Evolutionary conservation across 2,797 vertebrate genomes (phyloP), one percentile per base, ranked within the genome.

Genomic region (Pipistrellus kuhlii): DNA sequence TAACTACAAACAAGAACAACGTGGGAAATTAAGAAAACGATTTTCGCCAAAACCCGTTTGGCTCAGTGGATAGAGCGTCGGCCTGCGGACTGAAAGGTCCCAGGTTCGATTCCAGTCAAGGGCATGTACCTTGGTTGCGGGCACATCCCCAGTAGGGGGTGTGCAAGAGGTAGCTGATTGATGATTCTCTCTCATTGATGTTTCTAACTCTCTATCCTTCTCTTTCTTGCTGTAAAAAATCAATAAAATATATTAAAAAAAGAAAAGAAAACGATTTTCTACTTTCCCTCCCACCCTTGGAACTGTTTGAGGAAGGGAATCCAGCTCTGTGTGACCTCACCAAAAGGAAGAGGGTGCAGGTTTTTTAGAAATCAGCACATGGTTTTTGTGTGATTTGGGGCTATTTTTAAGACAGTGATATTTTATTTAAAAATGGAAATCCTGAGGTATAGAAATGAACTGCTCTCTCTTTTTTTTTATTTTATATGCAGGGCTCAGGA

Each of bases 401-500:
- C 72, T 92, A 55, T 96, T 95, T 96, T 96, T 89, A 94, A 96
- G 92, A 86, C 72, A 88, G 32, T 1, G 66, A 84, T 87, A 41
- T 17, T 30, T 77, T 81, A 90, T 80, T 44, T 46, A 14, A 15
- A 10, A 62, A 81, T 81, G 55, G 85, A 95, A 92, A 85, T 66
- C n/a, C 38, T 90, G 57, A 84, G 25, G 80, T 93, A 71, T 41
- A 71, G 84, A 95, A 93, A 81, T 35, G 44, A 95, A 55, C 82
- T 75, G 27, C 23, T 95, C 55, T 96, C 94, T 96, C 88, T 93
- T 69, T 96, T 95, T 96, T 73, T 96, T 95, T 96, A 6, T 90
- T 93, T 69, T 53, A 76, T 64, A 73, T 62, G 92, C 95, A 95
- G 83, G 59, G 51, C 59, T 95, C 92, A 87, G 30, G 71, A 96